phyloP scores from a whole-genome alignment of 2,797 vertebrate species.

The Gymnocypris eckloni region DNA sequence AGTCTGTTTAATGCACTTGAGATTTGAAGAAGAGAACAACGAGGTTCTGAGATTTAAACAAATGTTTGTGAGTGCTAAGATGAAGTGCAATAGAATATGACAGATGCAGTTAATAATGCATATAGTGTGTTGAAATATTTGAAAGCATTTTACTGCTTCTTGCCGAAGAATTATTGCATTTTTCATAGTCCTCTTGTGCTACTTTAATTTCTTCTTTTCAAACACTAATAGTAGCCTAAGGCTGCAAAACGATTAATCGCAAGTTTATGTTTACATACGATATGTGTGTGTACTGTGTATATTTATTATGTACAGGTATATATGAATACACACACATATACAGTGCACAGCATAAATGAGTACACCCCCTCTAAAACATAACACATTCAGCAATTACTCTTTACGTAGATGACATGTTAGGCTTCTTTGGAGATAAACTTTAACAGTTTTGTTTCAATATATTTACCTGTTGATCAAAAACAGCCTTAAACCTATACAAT shows the following conservation, averaged over 20 bases:
- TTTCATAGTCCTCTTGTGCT: neutral
- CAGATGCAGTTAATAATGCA: constrained; percentile 26
- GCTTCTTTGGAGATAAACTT: too few relatives aligned
- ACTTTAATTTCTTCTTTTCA: neutral
- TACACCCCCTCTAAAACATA: too few relatives aligned
- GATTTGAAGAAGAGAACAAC: constrained; percentile 17
- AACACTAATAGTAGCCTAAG: constrained; percentile 15
- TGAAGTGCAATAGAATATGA: constrained; percentile 74
- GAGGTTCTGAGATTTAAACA: neutral
- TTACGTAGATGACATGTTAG: too few relatives aligned
- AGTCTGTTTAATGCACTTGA: constrained; percentile 40
- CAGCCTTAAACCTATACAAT: too few relatives aligned
- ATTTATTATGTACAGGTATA: neutral
- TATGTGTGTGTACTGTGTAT: neutral
- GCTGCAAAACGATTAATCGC: neutral
- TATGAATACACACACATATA: too few relatives aligned
- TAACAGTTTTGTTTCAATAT: too few relatives aligned
- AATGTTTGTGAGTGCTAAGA: too few relatives aligned
- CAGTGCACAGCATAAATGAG: too few relatives aligned
- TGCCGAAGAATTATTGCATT: constrained; percentile 10
- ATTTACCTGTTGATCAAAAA: too few relatives aligned
- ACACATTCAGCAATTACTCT: too few relatives aligned
- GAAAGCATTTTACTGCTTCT: constrained; percentile 9
- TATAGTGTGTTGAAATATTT: neutral
- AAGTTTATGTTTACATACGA: neutral